Conservation (phyloP, 2,113 vertebrate species). For the Setophaga coronata region DNA sequence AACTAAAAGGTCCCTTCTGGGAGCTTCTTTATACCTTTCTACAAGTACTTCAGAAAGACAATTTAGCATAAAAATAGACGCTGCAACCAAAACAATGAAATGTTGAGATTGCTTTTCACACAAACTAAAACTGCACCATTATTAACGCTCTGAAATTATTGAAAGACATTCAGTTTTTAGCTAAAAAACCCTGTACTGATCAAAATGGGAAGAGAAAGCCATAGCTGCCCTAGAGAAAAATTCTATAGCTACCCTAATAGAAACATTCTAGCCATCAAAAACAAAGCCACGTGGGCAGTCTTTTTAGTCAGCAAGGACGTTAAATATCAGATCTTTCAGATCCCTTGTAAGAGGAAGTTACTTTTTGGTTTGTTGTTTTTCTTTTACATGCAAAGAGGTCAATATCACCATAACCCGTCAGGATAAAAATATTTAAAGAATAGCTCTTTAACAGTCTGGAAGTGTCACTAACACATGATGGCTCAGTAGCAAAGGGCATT, state of each 20-base stretch:
- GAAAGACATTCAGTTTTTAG: not conserved
- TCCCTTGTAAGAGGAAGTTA: not conserved
- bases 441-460: not conserved
- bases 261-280: not conserved
- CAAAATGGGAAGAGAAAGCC: not conserved
- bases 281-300: accelerated
- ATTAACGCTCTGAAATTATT: not conserved
- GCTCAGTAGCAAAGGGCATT: not conserved
- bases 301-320: not conserved
- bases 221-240: not conserved
- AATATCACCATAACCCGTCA: not conserved
- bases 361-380: not conserved
- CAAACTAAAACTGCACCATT: not conserved
- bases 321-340: not conserved
- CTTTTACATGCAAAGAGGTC: not conserved
- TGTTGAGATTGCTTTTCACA: not conserved
- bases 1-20: not conserved
- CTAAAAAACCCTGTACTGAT: not conserved
- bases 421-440: not conserved
- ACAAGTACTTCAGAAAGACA: not conserved
- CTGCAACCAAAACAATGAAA: not conserved
- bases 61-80: not conserved
- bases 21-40: not conserved
- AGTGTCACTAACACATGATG: not conserved
- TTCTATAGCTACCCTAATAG: not conserved